Evolutionary conservation across 2,113 vertebrate genomes (phyloP).

Genomic region (Caretta caretta): DNA sequence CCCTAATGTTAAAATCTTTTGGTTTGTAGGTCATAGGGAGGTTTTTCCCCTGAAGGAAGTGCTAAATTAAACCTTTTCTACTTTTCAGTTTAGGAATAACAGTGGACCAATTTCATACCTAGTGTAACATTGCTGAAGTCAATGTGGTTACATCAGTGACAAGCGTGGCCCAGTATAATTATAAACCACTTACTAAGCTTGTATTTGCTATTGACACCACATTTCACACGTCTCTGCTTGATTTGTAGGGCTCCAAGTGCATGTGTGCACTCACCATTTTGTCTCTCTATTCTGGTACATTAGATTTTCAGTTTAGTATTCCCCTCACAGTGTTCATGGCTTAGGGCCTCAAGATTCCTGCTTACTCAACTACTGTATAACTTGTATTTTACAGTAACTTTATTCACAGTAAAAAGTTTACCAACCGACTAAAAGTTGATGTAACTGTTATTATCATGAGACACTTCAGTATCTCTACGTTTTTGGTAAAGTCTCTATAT

Average conservation of each 20-base stretch:
- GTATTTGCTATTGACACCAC: not conserved
- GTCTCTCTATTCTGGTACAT: not conserved
- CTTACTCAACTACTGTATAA: not conserved
- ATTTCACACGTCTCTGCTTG: not conserved
- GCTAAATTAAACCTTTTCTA: not conserved
- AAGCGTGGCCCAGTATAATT: accelerated
- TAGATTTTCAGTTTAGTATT: not conserved
- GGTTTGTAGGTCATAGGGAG: not conserved
- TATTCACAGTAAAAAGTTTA: not conserved
- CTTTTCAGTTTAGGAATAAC: not conserved
- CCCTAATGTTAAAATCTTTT: conserved; percentile 29
- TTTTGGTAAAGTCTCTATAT: not conserved
- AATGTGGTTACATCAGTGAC: not conserved
- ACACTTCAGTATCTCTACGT: accelerated
- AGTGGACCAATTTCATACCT: not conserved
- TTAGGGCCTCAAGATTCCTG: not conserved
- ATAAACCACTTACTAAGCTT: not conserved
- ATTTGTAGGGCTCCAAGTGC: accelerated
- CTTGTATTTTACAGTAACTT: not conserved
- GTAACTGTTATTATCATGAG: not conserved
- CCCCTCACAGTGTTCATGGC: not conserved
- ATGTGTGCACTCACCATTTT: accelerated
- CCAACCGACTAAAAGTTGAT: not conserved
- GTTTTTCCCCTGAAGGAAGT: not conserved
- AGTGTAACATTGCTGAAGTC: not conserved